A percentile compares a stretch with the other conserved stretches of the same genome.
Conservation (phyloP, 2,797 vertebrate species). For the Antennarius maculatus region DNA sequence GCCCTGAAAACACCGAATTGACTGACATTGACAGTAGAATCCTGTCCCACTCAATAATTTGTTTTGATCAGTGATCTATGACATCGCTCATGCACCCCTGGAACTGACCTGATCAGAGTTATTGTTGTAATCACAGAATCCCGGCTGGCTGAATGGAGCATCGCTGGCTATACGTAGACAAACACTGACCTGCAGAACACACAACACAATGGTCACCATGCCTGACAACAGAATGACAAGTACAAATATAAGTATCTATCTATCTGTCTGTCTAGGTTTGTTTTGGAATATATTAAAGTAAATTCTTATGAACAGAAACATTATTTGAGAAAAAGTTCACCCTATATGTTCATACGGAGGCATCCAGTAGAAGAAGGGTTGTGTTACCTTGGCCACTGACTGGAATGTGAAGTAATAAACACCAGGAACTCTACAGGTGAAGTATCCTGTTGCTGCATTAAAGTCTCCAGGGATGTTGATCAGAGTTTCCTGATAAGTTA, state of each 20-base stretch:
- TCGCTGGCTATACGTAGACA: constrained; percentile 50
- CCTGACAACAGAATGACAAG: too few relatives aligned
- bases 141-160: rapidly evolving
- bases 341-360: too few relatives aligned
- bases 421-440: constrained; percentile 58
- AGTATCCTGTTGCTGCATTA: constrained; percentile 3
- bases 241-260: too few relatives aligned
- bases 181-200: constrained; percentile 46
- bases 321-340: too few relatives aligned
- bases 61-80: background rate
- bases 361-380: background rate
- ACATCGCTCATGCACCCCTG: too few relatives aligned
- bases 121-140: constrained; percentile 60
- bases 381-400: constrained; percentile 51
- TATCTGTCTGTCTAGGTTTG: too few relatives aligned
- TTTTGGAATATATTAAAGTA: too few relatives aligned
- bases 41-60: too few relatives aligned
- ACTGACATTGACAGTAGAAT: too few relatives aligned
- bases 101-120: constrained; percentile 41
- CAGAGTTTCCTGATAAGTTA: constrained; percentile 19
- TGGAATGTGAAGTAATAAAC: constrained; percentile 72
- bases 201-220: background rate
- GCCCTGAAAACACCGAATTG: too few relatives aligned
- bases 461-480: constrained; percentile 43
- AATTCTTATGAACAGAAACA: too few relatives aligned